Evolutionary conservation across 1,140 invertebrate genomes (phyloP), one percentile per base, ranked within the genome.

Genomic region (Phthorimaea operculella): DNA sequence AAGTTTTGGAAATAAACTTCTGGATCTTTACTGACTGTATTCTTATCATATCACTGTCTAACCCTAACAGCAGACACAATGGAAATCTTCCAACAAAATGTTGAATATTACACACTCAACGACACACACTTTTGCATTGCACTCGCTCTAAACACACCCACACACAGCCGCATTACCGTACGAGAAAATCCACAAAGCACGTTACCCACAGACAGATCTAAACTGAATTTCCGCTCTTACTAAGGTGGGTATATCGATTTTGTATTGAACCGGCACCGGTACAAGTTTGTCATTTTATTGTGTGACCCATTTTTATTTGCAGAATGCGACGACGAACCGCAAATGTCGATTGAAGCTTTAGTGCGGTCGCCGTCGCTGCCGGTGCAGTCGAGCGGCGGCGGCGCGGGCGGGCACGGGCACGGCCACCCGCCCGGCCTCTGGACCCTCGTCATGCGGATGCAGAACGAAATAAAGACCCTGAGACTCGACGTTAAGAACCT

Each of bases 251-350:
- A 48, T 18, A 28, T 39, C 36, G 36, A 39, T 39, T n/a, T 10
- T 10, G 3, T 12, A 12, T 39, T 39, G 36, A 16, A 47, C 12
- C 16, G n/a, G 45, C 14, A 47, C 11, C 11, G 9, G 3, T 16
- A 47, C 45, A 47, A 16, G 14, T n/a, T 21, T 17, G 9, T 11
- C 21, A 50, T 50, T 50, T 50, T 16, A 47, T 47, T 47, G 44
- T 55, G 48, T 51, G 10, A 51, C 17, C 28, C 4, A 47, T 68
- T 70, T 68, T 60, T 72, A 62, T 77, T 85, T 82, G 56, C 76
- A 86, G 85, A 87, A 62, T 86, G 81, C 63, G 85, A 86, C 66
- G 85, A 87, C 54, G 84, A 86, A 42, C 64, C 58, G 12, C 66
- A 69, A 11, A 55, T 66, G 55, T 67, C 70, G 36, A 64, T 79